phyloP scores from a whole-genome alignment of 2,113 vertebrate species.

The Hyaena hyaena region DNA sequence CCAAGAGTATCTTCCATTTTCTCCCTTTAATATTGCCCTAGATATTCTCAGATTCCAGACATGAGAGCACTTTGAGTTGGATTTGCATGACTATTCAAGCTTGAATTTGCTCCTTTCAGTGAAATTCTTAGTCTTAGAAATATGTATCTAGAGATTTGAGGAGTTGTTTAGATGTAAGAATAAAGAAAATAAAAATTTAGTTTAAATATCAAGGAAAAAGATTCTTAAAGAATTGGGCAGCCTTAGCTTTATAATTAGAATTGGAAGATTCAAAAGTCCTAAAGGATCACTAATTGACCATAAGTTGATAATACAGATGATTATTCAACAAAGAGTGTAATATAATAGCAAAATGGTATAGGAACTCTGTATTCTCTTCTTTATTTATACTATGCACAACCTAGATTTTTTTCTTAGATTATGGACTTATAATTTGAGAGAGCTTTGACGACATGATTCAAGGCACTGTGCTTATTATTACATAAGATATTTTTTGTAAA shows the following conservation, averaged over 20 bases:
- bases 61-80: not conserved
- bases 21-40: not conserved
- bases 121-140: constrained; percentile 35
- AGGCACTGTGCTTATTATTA: not conserved
- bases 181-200: not conserved
- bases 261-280: not conserved
- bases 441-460: not conserved
- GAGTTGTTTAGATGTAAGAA: not conserved
- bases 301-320: not conserved
- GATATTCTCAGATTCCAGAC: not conserved
- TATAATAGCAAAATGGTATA: not conserved
- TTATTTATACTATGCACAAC: not conserved
- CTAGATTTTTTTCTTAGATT: constrained; percentile 50
- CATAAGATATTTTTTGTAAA: not conserved
- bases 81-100: not conserved
- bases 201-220: constrained; percentile 19
- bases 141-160: not conserved
- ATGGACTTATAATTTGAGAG: not conserved
- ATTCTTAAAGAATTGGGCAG: not conserved
- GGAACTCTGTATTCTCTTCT: not conserved
- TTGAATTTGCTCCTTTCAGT: not conserved
- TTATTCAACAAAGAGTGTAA: not conserved
- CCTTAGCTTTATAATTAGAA: not conserved
- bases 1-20: not conserved
- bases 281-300: not conserved